Percentiles rank a stretch among this genome's conserved stretches.
These are phyloP conservation scores for Meliscaeva auricollis DNA, from an alignment of 2,888 invertebrate genomes.

Conservation along the genomic window DNA sequence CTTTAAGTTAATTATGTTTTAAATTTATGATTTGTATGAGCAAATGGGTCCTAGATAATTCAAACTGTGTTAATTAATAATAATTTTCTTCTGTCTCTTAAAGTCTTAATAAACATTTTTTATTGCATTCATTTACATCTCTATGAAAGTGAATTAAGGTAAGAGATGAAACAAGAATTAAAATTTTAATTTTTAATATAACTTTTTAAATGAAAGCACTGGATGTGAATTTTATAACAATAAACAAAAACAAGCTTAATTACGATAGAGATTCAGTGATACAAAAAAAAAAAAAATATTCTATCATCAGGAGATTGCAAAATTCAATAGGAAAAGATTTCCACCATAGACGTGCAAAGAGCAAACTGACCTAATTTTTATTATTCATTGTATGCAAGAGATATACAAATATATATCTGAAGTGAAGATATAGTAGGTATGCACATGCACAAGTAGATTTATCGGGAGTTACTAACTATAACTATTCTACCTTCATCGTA, in stretches of 20 bases:
- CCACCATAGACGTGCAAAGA: conserved; percentile 36
- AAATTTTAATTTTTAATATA: neutral
- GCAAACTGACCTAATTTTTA: conserved; percentile 70
- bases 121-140: conserved; percentile 11
- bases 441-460: conserved; percentile 31
- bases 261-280: neutral
- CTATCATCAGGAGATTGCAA: conserved; percentile 10
- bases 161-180: neutral
- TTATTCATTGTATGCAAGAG: conserved; percentile 68
- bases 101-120: too few relatives aligned
- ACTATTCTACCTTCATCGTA: conserved; percentile 3
- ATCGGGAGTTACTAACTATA: conserved; percentile 54
- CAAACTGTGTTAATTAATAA: too few relatives aligned
- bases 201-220: neutral
- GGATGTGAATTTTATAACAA: conserved; percentile 9
- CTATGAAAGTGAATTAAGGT: neutral
- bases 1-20: too few relatives aligned
- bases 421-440: conserved; percentile 26
- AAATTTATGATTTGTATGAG: too few relatives aligned
- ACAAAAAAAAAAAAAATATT: neutral
- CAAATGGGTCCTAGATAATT: too few relatives aligned
- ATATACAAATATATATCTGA: neutral
- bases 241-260: conserved; percentile 10
- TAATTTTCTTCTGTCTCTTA: too few relatives aligned
- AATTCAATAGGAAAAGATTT: conserved; percentile 26